phyloP scores from a whole-genome alignment of 2,888 invertebrate species.

The Furcula furcula region DNA sequence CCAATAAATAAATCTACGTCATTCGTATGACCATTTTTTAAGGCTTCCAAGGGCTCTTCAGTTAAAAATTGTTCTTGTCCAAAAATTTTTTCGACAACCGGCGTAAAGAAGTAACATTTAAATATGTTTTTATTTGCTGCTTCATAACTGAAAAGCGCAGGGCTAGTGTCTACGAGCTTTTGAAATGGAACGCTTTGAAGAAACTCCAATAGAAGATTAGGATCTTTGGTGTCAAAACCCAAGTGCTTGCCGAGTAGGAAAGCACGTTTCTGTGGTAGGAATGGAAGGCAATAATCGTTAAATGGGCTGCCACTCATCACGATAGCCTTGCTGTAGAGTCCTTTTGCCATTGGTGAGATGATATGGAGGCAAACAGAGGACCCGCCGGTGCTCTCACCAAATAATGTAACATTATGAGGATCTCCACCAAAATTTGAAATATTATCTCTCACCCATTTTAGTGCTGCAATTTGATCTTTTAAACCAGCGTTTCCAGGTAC shows the following conservation, averaged over 20 bases:
- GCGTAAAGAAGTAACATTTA: conserved; percentile 46
- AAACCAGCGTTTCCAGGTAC: conserved; percentile 83
- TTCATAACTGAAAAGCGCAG: conserved; percentile 40
- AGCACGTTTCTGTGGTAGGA: conserved; percentile 38
- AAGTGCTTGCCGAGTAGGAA: conserved; percentile 44
- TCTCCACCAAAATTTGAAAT: conserved; percentile 46
- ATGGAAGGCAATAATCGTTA: conserved; percentile 43
- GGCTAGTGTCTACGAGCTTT: conserved; percentile 34
- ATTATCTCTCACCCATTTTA: conserved; percentile 48
- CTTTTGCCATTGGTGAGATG: conserved; percentile 47
- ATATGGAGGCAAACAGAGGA: conserved; percentile 36
- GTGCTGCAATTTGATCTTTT: conserved; percentile 56
- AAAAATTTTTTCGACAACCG: conserved; percentile 53
- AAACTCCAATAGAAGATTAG: conserved; percentile 41
- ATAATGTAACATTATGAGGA: conserved; percentile 44
- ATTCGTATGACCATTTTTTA: conserved; percentile 65
- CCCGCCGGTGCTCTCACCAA: conserved; percentile 52
- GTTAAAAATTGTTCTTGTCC: conserved; percentile 44
- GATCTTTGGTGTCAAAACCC: conserved; percentile 43
- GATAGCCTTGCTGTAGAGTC: conserved; percentile 42
- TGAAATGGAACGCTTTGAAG: conserved; percentile 42
- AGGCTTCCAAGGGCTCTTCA: conserved; percentile 31
- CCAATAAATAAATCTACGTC: conserved; percentile 86
- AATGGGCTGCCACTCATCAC: conserved; percentile 43
- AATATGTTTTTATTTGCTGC: conserved; percentile 27